Conservation (phyloP, 2,888 invertebrate species). For the Hydrotaea cyrtoneurina region DNA sequence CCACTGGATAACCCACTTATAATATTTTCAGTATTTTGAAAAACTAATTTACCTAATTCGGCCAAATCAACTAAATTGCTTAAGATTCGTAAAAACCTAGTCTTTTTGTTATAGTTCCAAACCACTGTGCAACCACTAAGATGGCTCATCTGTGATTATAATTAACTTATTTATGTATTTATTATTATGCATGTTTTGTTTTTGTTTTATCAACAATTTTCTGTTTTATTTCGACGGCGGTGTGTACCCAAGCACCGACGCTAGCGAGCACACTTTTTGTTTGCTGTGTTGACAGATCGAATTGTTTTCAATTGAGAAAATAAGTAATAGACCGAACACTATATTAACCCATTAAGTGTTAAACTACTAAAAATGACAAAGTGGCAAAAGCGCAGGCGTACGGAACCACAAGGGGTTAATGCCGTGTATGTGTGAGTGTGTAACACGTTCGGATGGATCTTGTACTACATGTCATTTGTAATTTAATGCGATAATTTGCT, state of each 20-base stretch:
- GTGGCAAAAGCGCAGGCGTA: neutral
- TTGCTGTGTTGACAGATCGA: constrained; percentile 22
- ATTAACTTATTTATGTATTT: constrained; percentile 19
- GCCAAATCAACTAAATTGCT: no score
- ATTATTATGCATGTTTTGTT: constrained; percentile 7
- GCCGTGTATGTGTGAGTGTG: neutral
- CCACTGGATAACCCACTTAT: no score
- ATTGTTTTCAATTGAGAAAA: constrained; percentile 26
- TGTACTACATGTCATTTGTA: constrained; percentile 20
- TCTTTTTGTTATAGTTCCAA: neutral
- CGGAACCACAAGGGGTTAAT: neutral
- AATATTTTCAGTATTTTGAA: no score
- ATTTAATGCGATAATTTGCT: constrained; percentile 14
- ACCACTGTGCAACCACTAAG: neutral
- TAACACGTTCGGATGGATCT: neutral
- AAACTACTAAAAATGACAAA: neutral
- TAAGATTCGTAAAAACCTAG: neutral
- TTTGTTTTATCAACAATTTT: constrained; percentile 19
- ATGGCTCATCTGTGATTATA: neutral
- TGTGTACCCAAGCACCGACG: constrained; percentile 9
- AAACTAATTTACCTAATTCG: no score
- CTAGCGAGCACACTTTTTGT: neutral
- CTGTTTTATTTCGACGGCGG: constrained; percentile 1
- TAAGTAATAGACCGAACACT: neutral
- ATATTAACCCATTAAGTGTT: neutral